Evolutionary conservation across 2,113 vertebrate species (phyloP).

Genomic region (Melanocharis versteri): DNA sequence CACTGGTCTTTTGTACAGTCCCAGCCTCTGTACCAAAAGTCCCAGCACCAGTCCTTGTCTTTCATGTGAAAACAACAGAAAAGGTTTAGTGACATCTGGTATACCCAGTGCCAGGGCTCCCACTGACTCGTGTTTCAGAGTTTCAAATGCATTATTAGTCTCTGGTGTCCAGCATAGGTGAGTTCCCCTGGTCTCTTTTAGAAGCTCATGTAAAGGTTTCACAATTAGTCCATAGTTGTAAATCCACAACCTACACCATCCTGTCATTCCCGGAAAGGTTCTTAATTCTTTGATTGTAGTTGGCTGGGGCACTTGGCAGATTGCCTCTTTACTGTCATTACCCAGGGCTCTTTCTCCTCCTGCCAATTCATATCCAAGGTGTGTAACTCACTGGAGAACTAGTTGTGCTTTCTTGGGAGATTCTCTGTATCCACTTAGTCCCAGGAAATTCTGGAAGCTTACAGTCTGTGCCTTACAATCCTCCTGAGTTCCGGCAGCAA

Average conservation of each 20-base stretch:
- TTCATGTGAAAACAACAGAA: background rate
- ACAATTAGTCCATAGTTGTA: background rate
- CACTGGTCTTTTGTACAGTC: background rate
- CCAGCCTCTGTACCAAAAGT: background rate
- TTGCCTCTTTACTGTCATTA: background rate
- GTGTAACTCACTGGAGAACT: background rate
- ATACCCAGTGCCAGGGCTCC: background rate
- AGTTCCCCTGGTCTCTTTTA: background rate
- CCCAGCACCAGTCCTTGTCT: background rate
- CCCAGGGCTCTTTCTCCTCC: background rate
- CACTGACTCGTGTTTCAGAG: background rate
- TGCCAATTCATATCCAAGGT: background rate
- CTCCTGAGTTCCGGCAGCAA: too few relatives aligned
- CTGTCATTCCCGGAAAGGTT: background rate
- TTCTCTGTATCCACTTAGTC: background rate
- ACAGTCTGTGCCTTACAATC: too few relatives aligned
- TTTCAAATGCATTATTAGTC: background rate
- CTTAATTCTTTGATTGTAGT: background rate
- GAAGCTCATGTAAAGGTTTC: background rate
- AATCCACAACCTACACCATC: background rate
- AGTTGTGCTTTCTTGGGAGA: background rate
- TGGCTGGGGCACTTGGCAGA: background rate
- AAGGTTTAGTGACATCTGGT: background rate
- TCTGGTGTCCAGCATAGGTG: background rate
- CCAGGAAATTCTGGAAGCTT: background rate